Evolutionary conservation across 2,797 vertebrate genomes (phyloP).

Genomic region (Arvicola amphibius): DNA sequence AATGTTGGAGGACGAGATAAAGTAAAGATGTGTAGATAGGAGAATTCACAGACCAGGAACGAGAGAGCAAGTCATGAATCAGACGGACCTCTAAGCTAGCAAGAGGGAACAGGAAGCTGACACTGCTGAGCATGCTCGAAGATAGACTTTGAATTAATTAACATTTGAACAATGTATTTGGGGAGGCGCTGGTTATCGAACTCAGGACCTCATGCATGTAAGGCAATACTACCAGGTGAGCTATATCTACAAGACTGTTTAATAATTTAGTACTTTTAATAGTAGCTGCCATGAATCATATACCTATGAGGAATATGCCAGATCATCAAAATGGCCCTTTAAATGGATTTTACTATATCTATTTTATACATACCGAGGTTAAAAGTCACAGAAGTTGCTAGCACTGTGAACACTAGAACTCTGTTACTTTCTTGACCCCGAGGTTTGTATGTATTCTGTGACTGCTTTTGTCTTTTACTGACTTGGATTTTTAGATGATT

Average conservation of each 20-base stretch:
- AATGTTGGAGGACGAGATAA: not conserved
- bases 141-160: not conserved
- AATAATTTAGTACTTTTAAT: not conserved
- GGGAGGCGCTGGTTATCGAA: not conserved
- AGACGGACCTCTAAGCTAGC: not conserved
- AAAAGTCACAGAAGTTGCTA: not conserved
- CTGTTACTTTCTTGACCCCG: not conserved
- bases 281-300: not conserved
- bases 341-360: not conserved
- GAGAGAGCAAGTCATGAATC: constrained; percentile 4
- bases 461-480: not conserved
- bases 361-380: not conserved
- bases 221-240: not conserved
- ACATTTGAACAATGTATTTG: not conserved
- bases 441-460: not conserved
- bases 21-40: not conserved
- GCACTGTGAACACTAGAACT: not conserved
- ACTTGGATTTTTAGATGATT: not conserved
- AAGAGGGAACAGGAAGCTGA: constrained; percentile 10
- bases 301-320: not conserved
- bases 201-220: not conserved
- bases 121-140: not conserved
- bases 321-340: not conserved
- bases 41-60: not conserved
- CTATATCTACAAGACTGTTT: not conserved